Evolutionary conservation across 2,888 invertebrate species (phyloP), one percentile per base, ranked within the genome.

Genomic region (Ganaspis brasiliensis): DNA sequence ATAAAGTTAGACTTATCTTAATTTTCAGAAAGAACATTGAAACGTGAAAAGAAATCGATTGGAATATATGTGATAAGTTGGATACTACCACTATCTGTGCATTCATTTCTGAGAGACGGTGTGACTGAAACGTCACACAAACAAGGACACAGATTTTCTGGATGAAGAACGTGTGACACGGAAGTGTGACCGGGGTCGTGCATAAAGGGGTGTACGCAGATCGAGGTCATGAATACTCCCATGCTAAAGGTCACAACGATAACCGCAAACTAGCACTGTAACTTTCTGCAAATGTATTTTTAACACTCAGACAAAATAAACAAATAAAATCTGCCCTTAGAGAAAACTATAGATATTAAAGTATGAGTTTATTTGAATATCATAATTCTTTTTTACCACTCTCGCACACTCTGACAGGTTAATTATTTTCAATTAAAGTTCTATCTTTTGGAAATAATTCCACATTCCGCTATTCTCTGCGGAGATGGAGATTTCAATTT

Each of bases 191-290:
- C 35, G 59, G 35, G 59, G 59, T 59, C 35, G 35, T 31, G 16
- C n/a, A 59, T 31, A 31, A 59, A 59, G 26, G 59, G 59, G 59
- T 35, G 16, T 63, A 40, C 40, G 21, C 21, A 40, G 40, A 63
- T 63, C 40, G 40, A 37, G 63, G 63, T 63, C 63, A 63, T 37
- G 63, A 63, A 63, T 40, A 63, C 40, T 59, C 35, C 35, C 63
- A 59, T 59, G n/a, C 31, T 16, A 59, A 59, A 59, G 59, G 59
- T 59, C 59, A 59, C 14, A n/a, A 57, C 19, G 57, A 57, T 57
- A 57, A 57, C 57, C 57, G 26, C 26, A 26, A 57, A 49, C 49
- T 57, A 57, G 24, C 57, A 40, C 19, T 16, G 6, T 16, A 63
- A 59, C 31, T 59, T 12, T 63, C 16, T 40, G 21, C 10, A 40